Conservation (phyloP, 1,140 invertebrate genomes). For the Ooceraea biroi region DNA sequence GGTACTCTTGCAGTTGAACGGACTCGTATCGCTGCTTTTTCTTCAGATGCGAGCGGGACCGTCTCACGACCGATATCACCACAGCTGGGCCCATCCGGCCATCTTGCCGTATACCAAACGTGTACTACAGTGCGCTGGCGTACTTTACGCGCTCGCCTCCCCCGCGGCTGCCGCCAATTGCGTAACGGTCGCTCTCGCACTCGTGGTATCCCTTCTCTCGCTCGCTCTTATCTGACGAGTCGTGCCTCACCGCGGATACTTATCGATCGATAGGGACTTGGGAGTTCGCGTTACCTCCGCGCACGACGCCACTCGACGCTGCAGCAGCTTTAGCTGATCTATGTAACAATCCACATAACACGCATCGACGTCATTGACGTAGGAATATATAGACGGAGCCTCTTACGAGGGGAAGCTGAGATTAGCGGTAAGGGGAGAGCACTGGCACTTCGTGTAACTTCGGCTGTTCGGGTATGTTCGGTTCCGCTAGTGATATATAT, state of each 20-base stretch:
- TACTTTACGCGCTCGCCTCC: constrained; percentile 26
- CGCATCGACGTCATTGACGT: no score
- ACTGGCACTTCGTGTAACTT: no score
- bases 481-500: no score
- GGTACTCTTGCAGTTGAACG: constrained; percentile 64
- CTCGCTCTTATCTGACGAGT: constrained; percentile 5
- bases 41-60: constrained; percentile 56
- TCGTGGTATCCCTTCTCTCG: constrained; percentile 4
- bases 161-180: constrained; percentile 41
- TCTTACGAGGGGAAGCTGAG: no score
- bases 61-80: constrained; percentile 73
- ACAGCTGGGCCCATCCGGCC: constrained; percentile 75
- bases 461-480: no score
- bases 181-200: constrained; percentile 52
- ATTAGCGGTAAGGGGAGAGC: no score
- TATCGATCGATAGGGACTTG: not conserved
- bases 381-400: no score
- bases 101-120: constrained; percentile 69
- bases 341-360: no score
- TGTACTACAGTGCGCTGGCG: constrained; percentile 67
- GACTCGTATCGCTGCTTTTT: constrained; percentile 65
- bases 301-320: constrained; percentile 15
- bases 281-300: not conserved
- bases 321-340: no score
- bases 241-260: not conserved